Percentiles rank a stretch among this genome's conserved stretches.
These are phyloP conservation scores for Agrochola litura DNA, from an alignment of 2,888 invertebrate species.

Conservation along the genomic window DNA sequence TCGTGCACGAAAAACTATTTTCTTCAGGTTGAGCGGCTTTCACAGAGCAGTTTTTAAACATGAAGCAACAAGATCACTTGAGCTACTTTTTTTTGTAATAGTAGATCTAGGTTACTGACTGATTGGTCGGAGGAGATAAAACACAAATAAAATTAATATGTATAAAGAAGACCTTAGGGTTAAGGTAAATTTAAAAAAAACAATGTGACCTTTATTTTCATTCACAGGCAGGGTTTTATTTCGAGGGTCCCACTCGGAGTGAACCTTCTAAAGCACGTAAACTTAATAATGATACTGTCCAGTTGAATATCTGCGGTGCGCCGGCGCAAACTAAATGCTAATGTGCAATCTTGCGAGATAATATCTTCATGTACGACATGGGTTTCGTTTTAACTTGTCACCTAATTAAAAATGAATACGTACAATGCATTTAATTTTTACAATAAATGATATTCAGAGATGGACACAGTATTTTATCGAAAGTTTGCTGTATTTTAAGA, in stretches of 20 bases:
- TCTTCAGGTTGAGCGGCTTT: background rate
- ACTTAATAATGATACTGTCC: slow-evolving; percentile 31
- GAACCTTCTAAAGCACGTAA: slow-evolving; percentile 12
- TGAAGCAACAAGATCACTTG: background rate
- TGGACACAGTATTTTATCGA: no score
- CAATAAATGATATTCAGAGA: background rate
- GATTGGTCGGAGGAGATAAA: background rate
- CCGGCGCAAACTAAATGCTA: slow-evolving; percentile 59
- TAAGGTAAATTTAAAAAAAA: background rate
- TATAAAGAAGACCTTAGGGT: background rate
- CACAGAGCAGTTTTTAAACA: background rate
- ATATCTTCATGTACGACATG: slow-evolving; percentile 57
- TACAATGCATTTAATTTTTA: background rate
- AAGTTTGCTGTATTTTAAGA: background rate
- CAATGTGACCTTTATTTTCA: background rate
- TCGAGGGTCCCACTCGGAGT: background rate
- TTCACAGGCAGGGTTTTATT: background rate
- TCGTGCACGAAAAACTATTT: background rate
- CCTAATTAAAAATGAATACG: slow-evolving; percentile 44
- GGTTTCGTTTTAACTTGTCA: slow-evolving; percentile 59
- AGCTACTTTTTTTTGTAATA: background rate
- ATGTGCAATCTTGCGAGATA: slow-evolving; percentile 63
- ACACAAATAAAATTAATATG: background rate
- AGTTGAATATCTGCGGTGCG: slow-evolving; percentile 54
- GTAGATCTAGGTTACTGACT: background rate